These are phyloP conservation scores for Onchidella celtica DNA, from an alignment of 2,888 invertebrate genomes.

Conservation along the genomic window DNA sequence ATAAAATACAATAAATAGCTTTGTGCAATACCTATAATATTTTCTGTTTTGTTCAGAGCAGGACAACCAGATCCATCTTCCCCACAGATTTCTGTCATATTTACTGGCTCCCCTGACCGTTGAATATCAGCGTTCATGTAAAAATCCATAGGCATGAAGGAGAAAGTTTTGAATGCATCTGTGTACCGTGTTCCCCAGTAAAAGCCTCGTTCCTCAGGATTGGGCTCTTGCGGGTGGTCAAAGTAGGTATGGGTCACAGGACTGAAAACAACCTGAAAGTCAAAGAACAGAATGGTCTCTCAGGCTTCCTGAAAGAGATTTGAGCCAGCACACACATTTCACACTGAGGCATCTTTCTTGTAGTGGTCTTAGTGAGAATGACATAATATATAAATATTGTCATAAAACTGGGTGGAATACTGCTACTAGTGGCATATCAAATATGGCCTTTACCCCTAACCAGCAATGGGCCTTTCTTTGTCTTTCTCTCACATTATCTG, in stretches of 20 bases:
- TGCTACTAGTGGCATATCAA: too few species aligned
- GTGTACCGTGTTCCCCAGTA: constrained; percentile 77
- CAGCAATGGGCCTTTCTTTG: too few species aligned
- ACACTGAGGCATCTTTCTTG: too few species aligned
- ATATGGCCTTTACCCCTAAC: too few species aligned
- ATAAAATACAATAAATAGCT: too few species aligned
- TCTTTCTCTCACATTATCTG: too few species aligned
- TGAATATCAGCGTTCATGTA: constrained; percentile 62
- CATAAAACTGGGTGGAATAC: too few species aligned
- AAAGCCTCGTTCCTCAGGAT: constrained; percentile 74
- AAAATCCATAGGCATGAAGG: constrained; percentile 66
- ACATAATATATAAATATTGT: too few species aligned
- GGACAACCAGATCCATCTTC: constrained; percentile 61
- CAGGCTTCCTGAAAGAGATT: too few species aligned
- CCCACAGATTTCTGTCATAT: constrained; percentile 60
- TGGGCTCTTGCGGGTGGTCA: constrained; percentile 73
- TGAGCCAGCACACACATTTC: too few species aligned
- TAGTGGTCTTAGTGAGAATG: too few species aligned
- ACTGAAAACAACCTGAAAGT: constrained; percentile 69
- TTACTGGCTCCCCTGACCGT: constrained; percentile 61
- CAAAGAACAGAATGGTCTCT: constrained; percentile 16
- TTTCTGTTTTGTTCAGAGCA: constrained; percentile 63
- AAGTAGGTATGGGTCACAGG: constrained; percentile 72
- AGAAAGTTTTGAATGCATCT: constrained; percentile 67
- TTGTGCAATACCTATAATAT: constrained; percentile 58